phyloP scores from a whole-genome alignment of 2,113 vertebrate genomes.

The Brachyistius frenatus region DNA sequence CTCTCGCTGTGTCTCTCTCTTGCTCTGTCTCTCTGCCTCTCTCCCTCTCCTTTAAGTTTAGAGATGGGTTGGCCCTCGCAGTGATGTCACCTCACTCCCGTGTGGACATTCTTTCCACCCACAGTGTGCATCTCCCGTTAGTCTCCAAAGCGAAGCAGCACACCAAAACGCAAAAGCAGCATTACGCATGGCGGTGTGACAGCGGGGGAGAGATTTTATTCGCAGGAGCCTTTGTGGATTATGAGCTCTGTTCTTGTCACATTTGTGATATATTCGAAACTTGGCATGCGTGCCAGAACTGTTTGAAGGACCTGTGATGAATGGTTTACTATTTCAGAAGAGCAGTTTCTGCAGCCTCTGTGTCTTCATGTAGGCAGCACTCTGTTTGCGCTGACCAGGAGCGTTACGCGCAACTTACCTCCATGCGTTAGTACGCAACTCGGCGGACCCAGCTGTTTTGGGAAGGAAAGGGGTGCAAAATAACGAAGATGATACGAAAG shows the following conservation, averaged over 20 bases:
- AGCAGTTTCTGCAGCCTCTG: background rate
- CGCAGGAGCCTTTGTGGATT: background rate
- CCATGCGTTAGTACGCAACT: constrained; percentile 8
- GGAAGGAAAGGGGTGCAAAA: constrained; percentile 19
- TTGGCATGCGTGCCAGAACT: background rate
- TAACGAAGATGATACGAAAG: constrained; percentile 59
- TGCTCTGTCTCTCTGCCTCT: constrained; percentile 3
- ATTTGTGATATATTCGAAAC: constrained; percentile 8
- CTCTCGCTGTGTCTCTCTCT: background rate
- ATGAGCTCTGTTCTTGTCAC: background rate
- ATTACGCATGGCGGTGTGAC: constrained; percentile 59
- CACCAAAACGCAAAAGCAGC: constrained; percentile 38
- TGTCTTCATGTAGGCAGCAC: background rate
- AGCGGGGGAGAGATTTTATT: background rate
- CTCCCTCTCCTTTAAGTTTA: constrained; percentile 43
- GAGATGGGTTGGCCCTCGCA: constrained; percentile 72
- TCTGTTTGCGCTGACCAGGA: constrained; percentile 11
- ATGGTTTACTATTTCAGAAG: background rate
- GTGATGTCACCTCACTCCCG: constrained; percentile 79
- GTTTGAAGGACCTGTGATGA: constrained; percentile 9
- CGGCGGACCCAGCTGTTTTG: constrained; percentile 31
- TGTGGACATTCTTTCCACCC: constrained; percentile 59
- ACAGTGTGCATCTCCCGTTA: constrained; percentile 36
- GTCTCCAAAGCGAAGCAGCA: constrained; percentile 42
- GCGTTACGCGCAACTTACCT: constrained; percentile 55